These are phyloP conservation scores for Drosophila mercatorum DNA, from an alignment of 2,888 invertebrate genomes.

Conservation along the genomic window DNA sequence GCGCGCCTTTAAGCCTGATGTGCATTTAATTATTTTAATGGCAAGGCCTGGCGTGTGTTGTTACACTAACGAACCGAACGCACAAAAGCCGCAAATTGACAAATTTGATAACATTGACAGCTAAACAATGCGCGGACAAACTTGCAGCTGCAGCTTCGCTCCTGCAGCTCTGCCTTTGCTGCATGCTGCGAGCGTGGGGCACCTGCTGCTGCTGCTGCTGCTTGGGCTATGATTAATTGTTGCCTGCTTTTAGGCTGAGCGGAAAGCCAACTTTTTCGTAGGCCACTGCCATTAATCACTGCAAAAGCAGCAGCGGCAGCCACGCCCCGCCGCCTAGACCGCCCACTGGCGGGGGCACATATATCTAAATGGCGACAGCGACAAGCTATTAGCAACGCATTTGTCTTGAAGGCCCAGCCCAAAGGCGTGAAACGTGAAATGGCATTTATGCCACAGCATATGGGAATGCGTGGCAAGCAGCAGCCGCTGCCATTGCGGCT, in stretches of 20 bases:
- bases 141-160: background rate
- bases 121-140: slow-evolving; percentile 10
- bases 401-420: slow-evolving; percentile 57
- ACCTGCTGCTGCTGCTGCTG: slow-evolving; percentile 49
- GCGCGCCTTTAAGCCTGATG: slow-evolving; percentile 32
- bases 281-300: slow-evolving; percentile 72
- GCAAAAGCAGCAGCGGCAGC: slow-evolving; percentile 1
- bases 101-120: slow-evolving; percentile 23
- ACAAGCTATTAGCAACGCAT: slow-evolving; percentile 80
- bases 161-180: slow-evolving; percentile 25
- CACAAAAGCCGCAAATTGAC: slow-evolving; percentile 32
- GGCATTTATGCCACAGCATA: slow-evolving; percentile 55
- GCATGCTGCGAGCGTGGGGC: slow-evolving; percentile 25
- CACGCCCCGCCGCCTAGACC: background rate
- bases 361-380: slow-evolving; percentile 52
- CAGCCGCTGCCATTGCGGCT: slow-evolving; percentile 26
- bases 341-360: slow-evolving; percentile 8
- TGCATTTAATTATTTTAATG: slow-evolving; percentile 73
- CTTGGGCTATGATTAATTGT: slow-evolving; percentile 64
- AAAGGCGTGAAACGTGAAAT: slow-evolving; percentile 68
- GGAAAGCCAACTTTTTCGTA: slow-evolving; percentile 61
- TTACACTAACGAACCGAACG: slow-evolving; percentile 14
- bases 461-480: slow-evolving; percentile 54
- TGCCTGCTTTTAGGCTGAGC: slow-evolving; percentile 36
- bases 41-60: slow-evolving; percentile 14